Evolutionary conservation across 2,888 invertebrate species (phyloP), one percentile per base, ranked within the genome.

Genomic region (Bombylius major): DNA sequence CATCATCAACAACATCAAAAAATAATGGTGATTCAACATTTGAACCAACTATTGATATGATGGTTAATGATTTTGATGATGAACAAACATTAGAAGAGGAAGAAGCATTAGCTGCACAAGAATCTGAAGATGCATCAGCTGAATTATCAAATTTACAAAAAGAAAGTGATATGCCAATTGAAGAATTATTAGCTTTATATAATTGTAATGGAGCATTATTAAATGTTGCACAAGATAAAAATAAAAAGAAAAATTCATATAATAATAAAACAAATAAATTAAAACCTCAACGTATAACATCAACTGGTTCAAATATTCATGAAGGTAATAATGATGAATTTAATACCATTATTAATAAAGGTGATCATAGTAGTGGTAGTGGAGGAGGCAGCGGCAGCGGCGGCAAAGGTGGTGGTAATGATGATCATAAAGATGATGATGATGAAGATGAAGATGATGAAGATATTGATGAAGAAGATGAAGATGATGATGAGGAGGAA

Each of bases 31-130:
- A 73, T 61, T 66, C 78, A 65, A 78, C 87, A 67, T 94, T 95
- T 79, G 94, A 94, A 75, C 94, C 95, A 61, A 85, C 91, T 62
- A 86, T 92, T 70, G 95, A 95, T 75, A 93, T 96, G 93, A 86
- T 96, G 81, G 88, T 95, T 61, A 90, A 96, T 82, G 96, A 96
- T 76, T 95, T 91, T 76, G 97, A 97, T 75, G 96, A 97, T 78
- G 97, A 97, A 72, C 83, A 90, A 71, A 97, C 96, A 60, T 73
- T 97, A 70, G 96, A 95, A 72, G 96, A 97, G 77, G 96, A 97
- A 79, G 97, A 97, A 79, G 93, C 92, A 52, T 76, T 95, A 71
- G 93, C 92, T 64, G 89, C 89, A 65, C 85, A 87, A 61, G 90
- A 90, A 75, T 77, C 81, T 51, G 84, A 86, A 65, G 93, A 94